phyloP scores from a whole-genome alignment of 2,888 invertebrate species.

The Ophion obscuratus region DNA sequence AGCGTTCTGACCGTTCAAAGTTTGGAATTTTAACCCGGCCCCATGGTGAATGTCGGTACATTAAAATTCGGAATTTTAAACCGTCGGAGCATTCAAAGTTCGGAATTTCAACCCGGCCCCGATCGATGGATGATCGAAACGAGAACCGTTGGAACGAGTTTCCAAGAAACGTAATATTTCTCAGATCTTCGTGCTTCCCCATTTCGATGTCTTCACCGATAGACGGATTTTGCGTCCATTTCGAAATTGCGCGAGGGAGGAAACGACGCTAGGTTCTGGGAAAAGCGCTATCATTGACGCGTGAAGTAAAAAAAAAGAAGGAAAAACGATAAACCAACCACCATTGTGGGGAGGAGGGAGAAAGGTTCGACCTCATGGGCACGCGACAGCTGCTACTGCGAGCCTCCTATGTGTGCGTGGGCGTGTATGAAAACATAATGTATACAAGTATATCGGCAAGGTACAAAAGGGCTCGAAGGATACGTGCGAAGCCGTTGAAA shows the following conservation, averaged over 20 bases:
- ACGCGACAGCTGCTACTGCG: constrained; percentile 59
- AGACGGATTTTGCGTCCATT: constrained; percentile 15
- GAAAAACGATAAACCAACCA: constrained; percentile 2
- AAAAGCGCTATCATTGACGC: background rate
- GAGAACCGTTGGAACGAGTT: background rate
- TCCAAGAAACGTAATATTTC: background rate
- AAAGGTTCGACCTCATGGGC: constrained; percentile 21
- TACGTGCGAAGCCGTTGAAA: background rate
- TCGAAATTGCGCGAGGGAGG: constrained; percentile 29
- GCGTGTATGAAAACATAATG: constrained; percentile 6
- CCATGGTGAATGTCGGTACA: too few relatives aligned
- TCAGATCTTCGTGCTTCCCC: too few relatives aligned
- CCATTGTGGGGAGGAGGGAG: constrained; percentile 10
- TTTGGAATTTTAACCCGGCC: too few relatives aligned
- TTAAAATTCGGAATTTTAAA: too few relatives aligned
- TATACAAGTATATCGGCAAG: constrained; percentile 2
- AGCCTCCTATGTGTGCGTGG: constrained; percentile 36
- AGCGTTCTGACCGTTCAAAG: too few relatives aligned
- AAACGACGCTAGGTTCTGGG: background rate
- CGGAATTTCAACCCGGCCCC: background rate
- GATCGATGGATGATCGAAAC: background rate
- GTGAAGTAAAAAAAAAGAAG: constrained; percentile 25
- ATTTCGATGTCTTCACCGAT: too few relatives aligned
- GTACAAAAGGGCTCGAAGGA: background rate
- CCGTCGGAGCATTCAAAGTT: too few relatives aligned